Evolutionary conservation across 2,797 vertebrate genomes (phyloP).

Genomic region (Channa striata): DNA sequence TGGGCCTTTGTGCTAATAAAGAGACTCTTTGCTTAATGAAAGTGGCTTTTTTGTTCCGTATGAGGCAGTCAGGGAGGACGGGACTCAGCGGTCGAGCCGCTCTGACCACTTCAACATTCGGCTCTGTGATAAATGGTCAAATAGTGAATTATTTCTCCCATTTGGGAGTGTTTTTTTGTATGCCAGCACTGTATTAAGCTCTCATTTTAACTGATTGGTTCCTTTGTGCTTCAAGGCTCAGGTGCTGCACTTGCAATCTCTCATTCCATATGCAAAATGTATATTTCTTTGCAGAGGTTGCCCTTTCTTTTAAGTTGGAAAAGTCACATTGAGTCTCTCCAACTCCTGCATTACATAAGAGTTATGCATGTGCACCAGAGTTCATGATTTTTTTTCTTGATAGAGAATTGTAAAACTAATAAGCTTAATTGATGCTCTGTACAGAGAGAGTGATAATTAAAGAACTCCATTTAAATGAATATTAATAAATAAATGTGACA

Average conservation of each 20-base stretch:
- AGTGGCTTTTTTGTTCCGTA: slow-evolving; percentile 55
- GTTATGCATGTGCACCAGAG: background rate
- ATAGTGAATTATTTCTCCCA: slow-evolving; percentile 62
- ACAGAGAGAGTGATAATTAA: slow-evolving; percentile 41
- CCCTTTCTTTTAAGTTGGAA: slow-evolving; percentile 17
- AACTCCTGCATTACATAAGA: slow-evolving; percentile 8
- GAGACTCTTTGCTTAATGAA: slow-evolving; percentile 59
- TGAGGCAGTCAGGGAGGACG: slow-evolving; percentile 25
- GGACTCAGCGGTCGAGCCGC: slow-evolving; percentile 22
- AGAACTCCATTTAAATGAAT: slow-evolving; percentile 24
- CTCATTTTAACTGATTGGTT: slow-evolving; percentile 68
- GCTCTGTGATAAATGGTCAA: slow-evolving; percentile 62
- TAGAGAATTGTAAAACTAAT: slow-evolving; percentile 18
- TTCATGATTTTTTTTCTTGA: background rate
- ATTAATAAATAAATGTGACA: slow-evolving; percentile 7
- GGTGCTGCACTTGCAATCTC: slow-evolving; percentile 21
- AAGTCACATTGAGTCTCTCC: slow-evolving; percentile 27
- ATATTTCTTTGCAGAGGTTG: slow-evolving; percentile 35
- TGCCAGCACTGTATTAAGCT: slow-evolving; percentile 53
- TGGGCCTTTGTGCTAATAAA: slow-evolving; percentile 57
- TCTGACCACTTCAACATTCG: slow-evolving; percentile 65
- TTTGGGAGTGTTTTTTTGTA: slow-evolving; percentile 54
- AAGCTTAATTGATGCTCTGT: slow-evolving; percentile 19
- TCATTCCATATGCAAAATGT: slow-evolving; percentile 35
- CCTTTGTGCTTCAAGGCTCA: slow-evolving; percentile 50